Evolutionary conservation across 2,888 invertebrate genomes (phyloP).

Genomic region (Stenolophus ochropezus): DNA sequence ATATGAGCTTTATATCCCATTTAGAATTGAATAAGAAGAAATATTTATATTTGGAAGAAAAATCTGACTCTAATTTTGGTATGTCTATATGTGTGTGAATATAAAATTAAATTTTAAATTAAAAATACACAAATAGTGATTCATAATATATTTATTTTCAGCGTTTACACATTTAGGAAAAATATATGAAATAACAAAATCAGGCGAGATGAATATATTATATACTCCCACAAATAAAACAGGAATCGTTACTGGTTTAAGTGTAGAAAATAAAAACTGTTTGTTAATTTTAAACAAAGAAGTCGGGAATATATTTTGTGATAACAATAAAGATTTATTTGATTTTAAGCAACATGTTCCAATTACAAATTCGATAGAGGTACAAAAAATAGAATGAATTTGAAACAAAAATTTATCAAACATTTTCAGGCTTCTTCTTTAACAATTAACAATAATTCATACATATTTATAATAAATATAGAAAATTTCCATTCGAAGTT

Average conservation of each 20-base stretch:
- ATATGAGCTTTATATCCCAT: slow-evolving; percentile 10
- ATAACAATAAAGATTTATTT: slow-evolving; percentile 37
- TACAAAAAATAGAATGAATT: not conserved
- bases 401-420: slow-evolving; percentile 6
- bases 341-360: slow-evolving; percentile 40
- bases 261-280: slow-evolving; percentile 46
- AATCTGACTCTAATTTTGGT: not conserved
- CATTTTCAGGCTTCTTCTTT: slow-evolving; percentile 65
- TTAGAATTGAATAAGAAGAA: slow-evolving; percentile 35
- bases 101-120: not conserved
- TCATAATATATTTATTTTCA: slow-evolving; percentile 20
- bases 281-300: slow-evolving; percentile 46
- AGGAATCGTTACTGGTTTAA: slow-evolving; percentile 33
- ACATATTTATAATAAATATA: slow-evolving; percentile 64
- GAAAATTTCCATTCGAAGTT: slow-evolving; percentile 63
- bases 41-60: slow-evolving; percentile 48
- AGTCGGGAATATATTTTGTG: slow-evolving; percentile 48
- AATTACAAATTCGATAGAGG: slow-evolving; percentile 19
- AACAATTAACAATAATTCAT: slow-evolving; percentile 62
- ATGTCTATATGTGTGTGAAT: not conserved
- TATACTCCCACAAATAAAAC: slow-evolving; percentile 48
- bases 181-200: slow-evolving; percentile 33
- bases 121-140: not conserved
- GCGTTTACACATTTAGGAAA: slow-evolving; percentile 36
- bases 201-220: slow-evolving; percentile 3